Percentiles rank a stretch among this genome's conserved stretches.
phyloP scores from a whole-genome alignment of 2,888 invertebrate genomes.

The Bellardia bayeri region DNA sequence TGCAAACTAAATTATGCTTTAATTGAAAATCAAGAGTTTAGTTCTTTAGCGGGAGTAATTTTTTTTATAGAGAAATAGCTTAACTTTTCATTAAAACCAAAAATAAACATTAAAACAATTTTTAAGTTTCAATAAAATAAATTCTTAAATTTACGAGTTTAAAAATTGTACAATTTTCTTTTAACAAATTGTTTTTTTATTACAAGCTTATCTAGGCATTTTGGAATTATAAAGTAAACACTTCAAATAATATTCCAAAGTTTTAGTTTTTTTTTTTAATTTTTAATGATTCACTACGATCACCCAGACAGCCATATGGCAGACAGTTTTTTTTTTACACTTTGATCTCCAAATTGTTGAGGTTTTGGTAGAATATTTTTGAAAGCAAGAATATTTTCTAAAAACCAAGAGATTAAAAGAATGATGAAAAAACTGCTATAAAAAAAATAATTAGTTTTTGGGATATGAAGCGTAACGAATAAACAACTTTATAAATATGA shows the following conservation, averaged over 20 bases:
- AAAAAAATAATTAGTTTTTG: slow-evolving; percentile 9
- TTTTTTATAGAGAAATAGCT: no score
- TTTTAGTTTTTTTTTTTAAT: not conserved
- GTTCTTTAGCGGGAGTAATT: no score
- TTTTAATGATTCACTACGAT: not conserved
- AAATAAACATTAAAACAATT: not conserved
- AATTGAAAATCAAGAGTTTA: no score
- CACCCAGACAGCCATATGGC: slow-evolving; percentile 19
- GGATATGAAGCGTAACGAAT: slow-evolving; percentile 23
- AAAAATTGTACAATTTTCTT: not conserved
- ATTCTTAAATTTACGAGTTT: not conserved
- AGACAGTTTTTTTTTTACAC: not conserved
- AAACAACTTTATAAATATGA: not conserved
- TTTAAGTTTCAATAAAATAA: no score
- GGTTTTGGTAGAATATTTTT: slow-evolving; percentile 4
- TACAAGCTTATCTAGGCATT: not conserved
- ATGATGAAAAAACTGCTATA: slow-evolving; percentile 2
- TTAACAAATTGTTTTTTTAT: not conserved
- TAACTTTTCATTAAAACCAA: no score
- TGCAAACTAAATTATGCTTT: no score
- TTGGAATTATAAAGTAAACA: not conserved
- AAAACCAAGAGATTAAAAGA: not conserved
- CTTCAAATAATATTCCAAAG: not conserved
- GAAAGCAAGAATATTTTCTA: not conserved
- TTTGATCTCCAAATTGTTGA: slow-evolving; percentile 18